Base-by-base conservation (phyloP, 2,888 invertebrate genomes). In the Amiota communis region DNA sequence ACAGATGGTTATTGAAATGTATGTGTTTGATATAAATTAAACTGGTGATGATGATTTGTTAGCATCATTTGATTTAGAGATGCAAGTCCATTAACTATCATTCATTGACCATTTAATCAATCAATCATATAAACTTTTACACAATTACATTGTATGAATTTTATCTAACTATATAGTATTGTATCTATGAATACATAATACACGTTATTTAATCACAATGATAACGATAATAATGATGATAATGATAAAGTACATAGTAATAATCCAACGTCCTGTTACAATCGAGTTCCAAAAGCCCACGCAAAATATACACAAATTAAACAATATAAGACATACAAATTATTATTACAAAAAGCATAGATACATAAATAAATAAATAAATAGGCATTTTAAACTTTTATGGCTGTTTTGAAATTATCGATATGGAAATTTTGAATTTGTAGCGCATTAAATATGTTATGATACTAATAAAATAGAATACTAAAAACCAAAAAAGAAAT, bases 391-490 rank as follows among this genome's bases (percentile, higher is more conserved):
- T 87, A 81, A 84, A 87, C 86, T 87, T 36, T 87, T 81, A 86
- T 87, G 87, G 87, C 87, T 87, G 87, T 87, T 87, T 36, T 85
- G 84, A 85, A 81, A 80, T 80, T 86, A 82, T 59, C n/a, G 53
- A 51, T 51, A 6, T 36, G 36, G 36, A 36, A 36, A 36, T 36
- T 36, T 36, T 36, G 6, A 36, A 36, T 36, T 36, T 36, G 36
- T 36, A 36, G 36, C 36, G 36, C 36, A 36, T 36, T 2, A 36
- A 36, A 36, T 36, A 36, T 59, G 4, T 59, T 59, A n/a, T 57
- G 12, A 59, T 36, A 59, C 20, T 59, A 51, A 51, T 2, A 51
- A 51, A 0, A 51, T n/a, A 51, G 12, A 51, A 51, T n/a, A 51
- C 0, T 2, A 51, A 51, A 51, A 51, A 51, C 46, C 51, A 72